Evolutionary conservation across 2,888 invertebrate genomes (phyloP), one percentile per base, ranked within the genome.

Genomic region (Tenthredo amoena): DNA sequence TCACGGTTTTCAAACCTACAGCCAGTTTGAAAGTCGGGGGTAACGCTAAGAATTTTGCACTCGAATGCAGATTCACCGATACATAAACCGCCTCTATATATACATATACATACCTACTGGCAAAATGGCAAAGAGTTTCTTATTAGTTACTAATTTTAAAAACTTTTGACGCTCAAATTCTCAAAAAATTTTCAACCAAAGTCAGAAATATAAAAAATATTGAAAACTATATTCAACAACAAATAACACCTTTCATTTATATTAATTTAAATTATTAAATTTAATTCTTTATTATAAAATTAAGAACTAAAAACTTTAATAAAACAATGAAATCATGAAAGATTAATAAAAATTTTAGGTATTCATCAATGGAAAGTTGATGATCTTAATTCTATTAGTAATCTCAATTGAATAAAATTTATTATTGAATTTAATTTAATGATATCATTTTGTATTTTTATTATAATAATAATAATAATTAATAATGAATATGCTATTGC

Each of bases 341-440:
- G 26, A 26, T 26, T 26, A 26, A 26, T 26, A 26, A 26, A 26
- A 0, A 26, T 26, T 26, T 26, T 26, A 0, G 95, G 95, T 34
- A 95, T 95, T 94, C 95, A 96, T 90, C 95, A 95, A 92, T 95
- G 95, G 83, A 96, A 95, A 0, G 95, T 95, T 7, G 94, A 93
- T 0, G 95, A 94, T 88, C 95, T 95, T 94, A 94, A 94, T 95
- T 95, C 95, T 93, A 95, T 92, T 91, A 95, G 89, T 89, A 95
- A 87, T 4, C 94, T 85, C 65, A 91, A 82, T 85, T 92, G 62
- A 15, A 91, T 84, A 87, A 86, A 86, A 87, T 40, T 85, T 62
- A 55, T 77, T 85, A 76, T 82, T 68, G 84, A 31, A 86, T 87
- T 85, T 82, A 31, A 91, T 0, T 93, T 94, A 87, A 94, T 92